Percentiles rank a stretch among this genome's conserved stretches.
Conservation (phyloP, 2,113 vertebrate species). For the Stictonetta naevosa region DNA sequence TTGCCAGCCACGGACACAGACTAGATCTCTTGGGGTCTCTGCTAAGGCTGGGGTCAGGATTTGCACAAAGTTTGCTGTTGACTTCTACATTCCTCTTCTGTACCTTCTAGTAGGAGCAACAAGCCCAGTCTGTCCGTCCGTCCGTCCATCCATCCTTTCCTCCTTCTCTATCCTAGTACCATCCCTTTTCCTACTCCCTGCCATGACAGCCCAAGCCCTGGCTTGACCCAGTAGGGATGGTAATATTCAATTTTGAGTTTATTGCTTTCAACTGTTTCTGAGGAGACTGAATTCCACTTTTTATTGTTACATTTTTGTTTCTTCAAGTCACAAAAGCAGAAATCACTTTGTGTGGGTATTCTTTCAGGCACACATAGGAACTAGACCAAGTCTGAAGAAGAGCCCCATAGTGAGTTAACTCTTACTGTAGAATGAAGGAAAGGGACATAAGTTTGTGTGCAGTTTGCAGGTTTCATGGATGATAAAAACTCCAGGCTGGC, state of each 20-base stretch:
- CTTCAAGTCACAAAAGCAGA: background rate
- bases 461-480: background rate
- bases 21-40: accelerated
- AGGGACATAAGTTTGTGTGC: background rate
- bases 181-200: background rate
- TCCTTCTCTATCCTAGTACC: background rate
- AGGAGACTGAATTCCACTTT: background rate
- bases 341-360: background rate
- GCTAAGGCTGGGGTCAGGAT: background rate
- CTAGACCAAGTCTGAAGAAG: background rate
- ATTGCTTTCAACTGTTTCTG: background rate
- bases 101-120: background rate
- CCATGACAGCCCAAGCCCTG: background rate
- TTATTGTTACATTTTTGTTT: background rate
- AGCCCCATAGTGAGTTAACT: background rate
- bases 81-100: background rate
- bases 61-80: background rate
- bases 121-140: background rate
- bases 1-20: background rate
- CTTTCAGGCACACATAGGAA: background rate
- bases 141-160: background rate
- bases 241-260: background rate
- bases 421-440: background rate
- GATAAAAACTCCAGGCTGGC: background rate
- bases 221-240: background rate